Evolutionary conservation across 2,797 vertebrate species (phyloP).

Genomic region (Propithecus deckenii): DNA sequence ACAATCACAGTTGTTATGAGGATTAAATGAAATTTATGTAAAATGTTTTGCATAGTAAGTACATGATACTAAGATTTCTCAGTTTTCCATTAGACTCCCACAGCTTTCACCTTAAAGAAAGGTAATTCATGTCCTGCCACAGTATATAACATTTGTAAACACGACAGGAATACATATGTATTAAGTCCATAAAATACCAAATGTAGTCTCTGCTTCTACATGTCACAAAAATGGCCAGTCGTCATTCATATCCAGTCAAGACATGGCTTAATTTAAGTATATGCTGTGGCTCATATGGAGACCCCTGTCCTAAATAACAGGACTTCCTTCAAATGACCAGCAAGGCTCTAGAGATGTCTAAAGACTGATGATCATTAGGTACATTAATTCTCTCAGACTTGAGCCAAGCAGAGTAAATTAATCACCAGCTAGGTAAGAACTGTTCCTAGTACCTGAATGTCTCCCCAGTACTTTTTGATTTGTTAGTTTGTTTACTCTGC

Average conservation of each 20-base stretch:
- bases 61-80: not conserved
- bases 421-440: not conserved
- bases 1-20: not conserved
- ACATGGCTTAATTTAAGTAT: not conserved
- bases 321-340: not conserved
- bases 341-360: not conserved
- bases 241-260: not conserved
- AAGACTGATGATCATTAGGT: not conserved
- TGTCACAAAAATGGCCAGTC: not conserved
- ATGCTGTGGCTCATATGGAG: not conserved
- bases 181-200: not conserved
- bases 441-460: not conserved
- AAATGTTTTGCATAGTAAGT: not conserved
- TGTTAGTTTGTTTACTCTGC: not conserved
- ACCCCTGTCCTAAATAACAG: not conserved
- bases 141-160: not conserved
- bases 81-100: not conserved
- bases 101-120: slow-evolving; percentile 10
- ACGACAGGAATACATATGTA: not conserved
- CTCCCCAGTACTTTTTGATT: not conserved
- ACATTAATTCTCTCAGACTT: not conserved
- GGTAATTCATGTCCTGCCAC: not conserved
- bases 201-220: not conserved
- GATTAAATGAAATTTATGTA: slow-evolving; percentile 4
- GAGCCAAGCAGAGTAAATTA: not conserved